phyloP scores from a whole-genome alignment of 2,888 invertebrate genomes.

The Cheilosia vernalis region DNA sequence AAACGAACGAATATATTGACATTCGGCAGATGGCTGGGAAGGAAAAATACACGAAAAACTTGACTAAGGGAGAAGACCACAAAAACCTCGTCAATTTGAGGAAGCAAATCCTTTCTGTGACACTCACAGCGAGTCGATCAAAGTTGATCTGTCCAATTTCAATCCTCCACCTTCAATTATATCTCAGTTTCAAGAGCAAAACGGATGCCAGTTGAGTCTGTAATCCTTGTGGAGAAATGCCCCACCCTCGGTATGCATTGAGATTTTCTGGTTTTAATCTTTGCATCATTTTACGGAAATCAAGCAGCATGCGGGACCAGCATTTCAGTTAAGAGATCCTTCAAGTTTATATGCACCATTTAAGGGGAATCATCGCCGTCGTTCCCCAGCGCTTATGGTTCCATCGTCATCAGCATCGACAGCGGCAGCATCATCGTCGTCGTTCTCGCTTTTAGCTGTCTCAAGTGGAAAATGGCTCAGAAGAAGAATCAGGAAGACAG shows the following conservation, averaged over 20 bases:
- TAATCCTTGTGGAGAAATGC: slow-evolving; percentile 6
- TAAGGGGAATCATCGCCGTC: slow-evolving; percentile 19
- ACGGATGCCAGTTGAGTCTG: slow-evolving; percentile 6
- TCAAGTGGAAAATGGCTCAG: slow-evolving; percentile 57
- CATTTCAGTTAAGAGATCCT: slow-evolving; percentile 57
- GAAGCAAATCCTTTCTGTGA: slow-evolving; percentile 12
- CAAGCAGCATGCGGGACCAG: slow-evolving; percentile 50
- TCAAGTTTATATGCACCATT: slow-evolving; percentile 55
- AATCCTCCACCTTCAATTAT: background rate
- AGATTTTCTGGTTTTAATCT: slow-evolving; percentile 37
- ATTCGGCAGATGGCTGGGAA: slow-evolving; percentile 8
- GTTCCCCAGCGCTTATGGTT: slow-evolving; percentile 26
- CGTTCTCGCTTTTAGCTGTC: slow-evolving; percentile 46
- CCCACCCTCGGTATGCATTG: background rate
- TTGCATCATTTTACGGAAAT: slow-evolving; percentile 33
- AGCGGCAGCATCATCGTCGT: slow-evolving; percentile 7
- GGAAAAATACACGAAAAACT: background rate
- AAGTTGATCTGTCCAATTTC: slow-evolving; percentile 13
- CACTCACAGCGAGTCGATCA: slow-evolving; percentile 27
- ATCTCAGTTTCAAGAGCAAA: slow-evolving; percentile 25
- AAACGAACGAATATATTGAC: background rate
- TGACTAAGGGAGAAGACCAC: slow-evolving; percentile 5
- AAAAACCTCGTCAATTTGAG: slow-evolving; percentile 16
- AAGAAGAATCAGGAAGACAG: slow-evolving; percentile 40
- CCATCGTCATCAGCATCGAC: slow-evolving; percentile 18